Evolutionary conservation across 2,888 invertebrate genomes (phyloP).

Genomic region (Hesperia comma): DNA sequence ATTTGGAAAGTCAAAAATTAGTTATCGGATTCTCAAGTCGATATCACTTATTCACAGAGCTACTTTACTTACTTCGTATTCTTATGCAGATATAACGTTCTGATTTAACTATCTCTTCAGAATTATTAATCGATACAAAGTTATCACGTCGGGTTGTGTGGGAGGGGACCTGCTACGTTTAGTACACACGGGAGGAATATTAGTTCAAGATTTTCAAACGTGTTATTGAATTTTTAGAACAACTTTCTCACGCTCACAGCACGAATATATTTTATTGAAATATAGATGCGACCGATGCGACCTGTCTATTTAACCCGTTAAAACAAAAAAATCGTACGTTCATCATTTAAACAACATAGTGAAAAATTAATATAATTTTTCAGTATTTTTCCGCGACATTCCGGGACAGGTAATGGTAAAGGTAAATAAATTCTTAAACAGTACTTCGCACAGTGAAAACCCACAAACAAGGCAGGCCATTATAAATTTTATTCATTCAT

Average conservation of each 20-base stretch:
- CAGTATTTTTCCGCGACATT: background rate
- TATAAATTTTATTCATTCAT: conserved; percentile 29
- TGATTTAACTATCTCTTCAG: no score
- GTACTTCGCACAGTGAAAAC: conserved; percentile 6
- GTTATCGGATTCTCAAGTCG: no score
- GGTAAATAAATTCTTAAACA: conserved; percentile 16
- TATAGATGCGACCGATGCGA: no score
- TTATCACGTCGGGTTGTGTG: background rate
- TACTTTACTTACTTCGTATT: no score
- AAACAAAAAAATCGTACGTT: background rate
- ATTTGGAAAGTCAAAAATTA: no score
- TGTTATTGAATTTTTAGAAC: conserved; percentile 1
- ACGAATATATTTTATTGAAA: background rate
- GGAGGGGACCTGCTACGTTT: background rate
- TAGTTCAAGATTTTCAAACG: conserved; percentile 15
- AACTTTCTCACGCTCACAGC: conserved; percentile 17
- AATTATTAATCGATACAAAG: background rate
- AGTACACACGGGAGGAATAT: conserved; percentile 17
- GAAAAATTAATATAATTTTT: conserved; percentile 2
- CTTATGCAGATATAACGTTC: no score
- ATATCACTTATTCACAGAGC: no score
- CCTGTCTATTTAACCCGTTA: background rate
- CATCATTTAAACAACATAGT: background rate
- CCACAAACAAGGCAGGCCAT: conserved; percentile 21
- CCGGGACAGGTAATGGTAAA: background rate